These are phyloP conservation scores for Chydorus sphaericus DNA, from an alignment of 2,888 invertebrate species.

Conservation along the genomic window DNA sequence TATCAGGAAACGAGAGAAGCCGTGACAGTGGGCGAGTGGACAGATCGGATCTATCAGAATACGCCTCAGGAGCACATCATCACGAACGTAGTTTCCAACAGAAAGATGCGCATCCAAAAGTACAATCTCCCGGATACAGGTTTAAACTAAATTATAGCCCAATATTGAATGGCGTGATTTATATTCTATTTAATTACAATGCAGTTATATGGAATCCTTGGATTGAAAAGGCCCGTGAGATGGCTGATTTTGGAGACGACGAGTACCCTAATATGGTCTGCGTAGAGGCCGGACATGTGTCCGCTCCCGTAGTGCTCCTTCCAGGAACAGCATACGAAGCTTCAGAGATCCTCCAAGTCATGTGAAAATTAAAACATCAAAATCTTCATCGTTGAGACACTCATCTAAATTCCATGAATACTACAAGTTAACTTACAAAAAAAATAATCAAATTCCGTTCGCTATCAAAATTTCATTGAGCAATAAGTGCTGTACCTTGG, in stretches of 20 bases:
- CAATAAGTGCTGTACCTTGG: too few relatives aligned
- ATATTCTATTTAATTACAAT: slow-evolving; percentile 16
- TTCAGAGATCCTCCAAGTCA: slow-evolving; percentile 72
- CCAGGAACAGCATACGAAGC: slow-evolving; percentile 86
- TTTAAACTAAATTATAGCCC: slow-evolving; percentile 18
- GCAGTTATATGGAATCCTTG: slow-evolving; percentile 92
- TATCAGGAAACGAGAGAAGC: slow-evolving; percentile 83
- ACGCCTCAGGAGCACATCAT: slow-evolving; percentile 85
- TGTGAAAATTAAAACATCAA: too few relatives aligned
- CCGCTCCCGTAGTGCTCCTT: slow-evolving; percentile 68
- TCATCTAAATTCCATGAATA: neutral
- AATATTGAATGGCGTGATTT: neutral
- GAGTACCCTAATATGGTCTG: slow-evolving; percentile 95
- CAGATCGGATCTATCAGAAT: slow-evolving; percentile 61
- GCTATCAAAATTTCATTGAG: too few relatives aligned
- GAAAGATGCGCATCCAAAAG: slow-evolving; percentile 84
- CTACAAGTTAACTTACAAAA: too few relatives aligned
- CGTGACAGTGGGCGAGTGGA: slow-evolving; percentile 80
- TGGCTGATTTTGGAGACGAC: slow-evolving; percentile 89
- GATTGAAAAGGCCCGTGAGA: slow-evolving; percentile 81
- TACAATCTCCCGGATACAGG: slow-evolving; percentile 89
- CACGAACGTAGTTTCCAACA: slow-evolving; percentile 77
- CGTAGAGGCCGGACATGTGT: slow-evolving; percentile 84
- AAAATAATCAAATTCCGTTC: too few relatives aligned
- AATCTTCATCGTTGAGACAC: neutral